These are phyloP conservation scores for Tetragnatha montana DNA, from an alignment of 2,888 invertebrate genomes.

Conservation along the genomic window DNA sequence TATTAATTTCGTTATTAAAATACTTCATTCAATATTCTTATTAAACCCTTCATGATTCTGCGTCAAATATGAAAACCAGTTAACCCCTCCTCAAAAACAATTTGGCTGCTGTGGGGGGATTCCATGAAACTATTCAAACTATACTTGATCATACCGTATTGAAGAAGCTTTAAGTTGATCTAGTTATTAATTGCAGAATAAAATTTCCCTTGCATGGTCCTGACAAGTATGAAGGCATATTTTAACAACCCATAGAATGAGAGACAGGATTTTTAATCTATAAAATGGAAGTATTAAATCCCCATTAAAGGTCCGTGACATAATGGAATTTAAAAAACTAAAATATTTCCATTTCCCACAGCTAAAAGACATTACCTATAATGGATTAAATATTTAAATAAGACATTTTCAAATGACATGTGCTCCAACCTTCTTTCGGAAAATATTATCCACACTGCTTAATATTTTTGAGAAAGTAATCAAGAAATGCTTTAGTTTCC, in stretches of 20 bases:
- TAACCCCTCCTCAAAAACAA: too few species aligned
- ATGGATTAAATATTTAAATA: conserved; percentile 34
- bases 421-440: neutral
- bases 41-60: too few species aligned
- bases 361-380: neutral
- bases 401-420: conserved; percentile 21
- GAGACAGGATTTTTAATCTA: conserved; percentile 19
- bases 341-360: neutral
- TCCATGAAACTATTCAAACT: neutral
- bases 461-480: neutral
- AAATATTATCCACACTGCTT: neutral
- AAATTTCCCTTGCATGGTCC: neutral
- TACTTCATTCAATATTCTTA: too few species aligned
- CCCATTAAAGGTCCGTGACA: conserved; percentile 30
- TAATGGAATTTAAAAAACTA: conserved; percentile 7
- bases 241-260: conserved; percentile 2
- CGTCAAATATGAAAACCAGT: too few species aligned
- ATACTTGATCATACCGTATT: neutral
- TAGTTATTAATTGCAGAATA: neutral
- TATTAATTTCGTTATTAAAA: too few species aligned
- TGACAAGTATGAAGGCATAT: conserved; percentile 10
- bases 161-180: neutral
- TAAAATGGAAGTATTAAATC: conserved; percentile 38
- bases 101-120: too few species aligned
- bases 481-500: neutral